phyloP scores from a whole-genome alignment of 2,888 invertebrate species.

The Iselma pallidipennis region DNA sequence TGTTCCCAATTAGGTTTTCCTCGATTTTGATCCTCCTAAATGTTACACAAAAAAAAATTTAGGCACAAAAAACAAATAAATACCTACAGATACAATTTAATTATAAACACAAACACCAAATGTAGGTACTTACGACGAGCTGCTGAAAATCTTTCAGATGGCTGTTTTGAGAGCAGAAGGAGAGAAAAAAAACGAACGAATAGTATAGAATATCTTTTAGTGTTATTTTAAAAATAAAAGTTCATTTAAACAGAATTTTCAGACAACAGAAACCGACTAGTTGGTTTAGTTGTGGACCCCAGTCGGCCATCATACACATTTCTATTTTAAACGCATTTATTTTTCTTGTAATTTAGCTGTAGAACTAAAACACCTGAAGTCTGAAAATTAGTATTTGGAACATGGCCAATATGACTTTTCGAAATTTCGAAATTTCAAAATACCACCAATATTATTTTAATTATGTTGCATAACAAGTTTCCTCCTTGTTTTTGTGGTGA shows the following conservation, averaged over 20 bases:
- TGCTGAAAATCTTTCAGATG: too few species aligned
- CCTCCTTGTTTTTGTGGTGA: too few species aligned
- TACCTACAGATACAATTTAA: background rate
- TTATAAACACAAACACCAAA: too few species aligned
- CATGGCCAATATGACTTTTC: conserved; percentile 21
- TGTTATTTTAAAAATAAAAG: conserved; percentile 19
- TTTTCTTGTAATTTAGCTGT: conserved; percentile 21
- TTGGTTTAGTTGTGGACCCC: conserved; percentile 6
- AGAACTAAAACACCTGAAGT: conserved; percentile 26
- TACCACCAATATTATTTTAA: background rate
- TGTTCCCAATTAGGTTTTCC: conserved; percentile 99
- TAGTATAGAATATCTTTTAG: too few species aligned
- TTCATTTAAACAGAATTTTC: conserved; percentile 18
- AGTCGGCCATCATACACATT: background rate
- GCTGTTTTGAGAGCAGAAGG: too few species aligned
- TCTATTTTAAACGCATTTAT: conserved; percentile 3
- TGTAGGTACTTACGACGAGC: too few species aligned
- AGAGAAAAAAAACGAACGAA: too few species aligned
- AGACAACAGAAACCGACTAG: conserved; percentile 7
- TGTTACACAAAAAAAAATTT: conserved; percentile 6
- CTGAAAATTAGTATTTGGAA: conserved; percentile 22
- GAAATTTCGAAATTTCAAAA: conserved; percentile 10
- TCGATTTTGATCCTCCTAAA: conserved; percentile 96
- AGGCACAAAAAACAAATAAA: background rate
- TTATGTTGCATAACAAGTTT: too few species aligned